These are phyloP conservation scores for Luehdorfia chinensis DNA, from an alignment of 1,140 invertebrate species.

Conservation along the genomic window DNA sequence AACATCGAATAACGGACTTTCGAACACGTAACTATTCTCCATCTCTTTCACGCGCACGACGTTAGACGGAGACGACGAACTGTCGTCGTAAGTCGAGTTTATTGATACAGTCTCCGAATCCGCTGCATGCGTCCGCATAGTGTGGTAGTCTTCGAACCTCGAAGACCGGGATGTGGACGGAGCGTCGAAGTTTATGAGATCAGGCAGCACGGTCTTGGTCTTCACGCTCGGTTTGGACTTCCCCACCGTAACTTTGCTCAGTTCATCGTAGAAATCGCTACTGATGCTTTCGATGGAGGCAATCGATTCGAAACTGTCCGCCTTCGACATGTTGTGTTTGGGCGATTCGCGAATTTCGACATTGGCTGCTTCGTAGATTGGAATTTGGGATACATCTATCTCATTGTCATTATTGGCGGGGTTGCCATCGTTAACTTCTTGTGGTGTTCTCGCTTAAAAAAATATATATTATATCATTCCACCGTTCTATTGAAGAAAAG, in stretches of 20 bases:
- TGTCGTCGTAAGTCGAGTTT: slow-evolving; percentile 10
- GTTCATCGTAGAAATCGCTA: slow-evolving; percentile 54
- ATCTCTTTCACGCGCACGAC: slow-evolving; percentile 5
- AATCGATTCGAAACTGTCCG: slow-evolving; percentile 53
- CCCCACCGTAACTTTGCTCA: slow-evolving; percentile 45
- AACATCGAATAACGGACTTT: slow-evolving; percentile 8
- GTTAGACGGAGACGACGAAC: neutral
- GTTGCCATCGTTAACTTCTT: slow-evolving; percentile 3
- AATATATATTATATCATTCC: no score
- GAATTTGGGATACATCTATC: slow-evolving; percentile 57
- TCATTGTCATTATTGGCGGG: slow-evolving; percentile 19
- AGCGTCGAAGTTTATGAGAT: slow-evolving; percentile 60
- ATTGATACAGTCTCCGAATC: slow-evolving; percentile 21
- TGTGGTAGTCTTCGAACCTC: slow-evolving; percentile 55
- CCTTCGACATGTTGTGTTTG: slow-evolving; percentile 28
- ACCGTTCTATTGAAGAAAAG: no score
- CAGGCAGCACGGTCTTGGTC: slow-evolving; percentile 49
- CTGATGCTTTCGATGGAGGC: slow-evolving; percentile 52
- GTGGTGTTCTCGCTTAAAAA: slow-evolving; percentile 29
- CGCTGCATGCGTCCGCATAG: slow-evolving; percentile 28
- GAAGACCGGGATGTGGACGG: slow-evolving; percentile 42
- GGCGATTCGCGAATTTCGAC: slow-evolving; percentile 51
- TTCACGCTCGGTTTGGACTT: slow-evolving; percentile 42
- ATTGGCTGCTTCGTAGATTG: slow-evolving; percentile 57
- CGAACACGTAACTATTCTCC: slow-evolving; percentile 10